Evolutionary conservation across 2,113 vertebrate species (phyloP).

Genomic region (Bujurquina vittata): DNA sequence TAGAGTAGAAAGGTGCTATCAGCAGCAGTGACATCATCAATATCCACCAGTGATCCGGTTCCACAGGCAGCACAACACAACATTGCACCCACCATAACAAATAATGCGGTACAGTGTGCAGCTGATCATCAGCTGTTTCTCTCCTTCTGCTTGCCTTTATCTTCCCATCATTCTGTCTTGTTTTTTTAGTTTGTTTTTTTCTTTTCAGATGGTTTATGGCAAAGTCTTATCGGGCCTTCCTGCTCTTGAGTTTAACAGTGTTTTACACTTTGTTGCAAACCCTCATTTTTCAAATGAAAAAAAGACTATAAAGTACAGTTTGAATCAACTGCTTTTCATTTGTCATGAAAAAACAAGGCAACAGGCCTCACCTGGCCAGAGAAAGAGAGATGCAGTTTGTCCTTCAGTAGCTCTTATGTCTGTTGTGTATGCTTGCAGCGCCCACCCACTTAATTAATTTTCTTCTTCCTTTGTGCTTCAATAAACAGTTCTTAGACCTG

Average conservation of each 20-base stretch:
- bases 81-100: neutral
- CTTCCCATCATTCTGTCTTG: neutral
- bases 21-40: neutral
- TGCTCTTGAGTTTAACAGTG: neutral
- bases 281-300: neutral
- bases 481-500: constrained; percentile 14
- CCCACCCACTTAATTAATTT: neutral
- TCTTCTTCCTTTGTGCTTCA: neutral
- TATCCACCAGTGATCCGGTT: neutral
- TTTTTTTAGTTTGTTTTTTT: neutral
- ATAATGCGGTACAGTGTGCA: neutral
- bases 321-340: neutral
- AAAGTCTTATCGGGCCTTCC: neutral
- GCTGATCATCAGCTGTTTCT: neutral
- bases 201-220: neutral
- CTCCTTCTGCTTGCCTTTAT: neutral
- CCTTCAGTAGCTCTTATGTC: neutral
- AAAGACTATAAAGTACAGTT: neutral
- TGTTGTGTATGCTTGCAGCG: neutral
- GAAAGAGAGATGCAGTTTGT: neutral
- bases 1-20: too few species aligned
- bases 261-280: neutral
- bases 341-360: neutral
- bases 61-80: neutral
- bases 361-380: neutral